Conservation (phyloP, 2,113 vertebrate genomes). For the Natator depressus region DNA sequence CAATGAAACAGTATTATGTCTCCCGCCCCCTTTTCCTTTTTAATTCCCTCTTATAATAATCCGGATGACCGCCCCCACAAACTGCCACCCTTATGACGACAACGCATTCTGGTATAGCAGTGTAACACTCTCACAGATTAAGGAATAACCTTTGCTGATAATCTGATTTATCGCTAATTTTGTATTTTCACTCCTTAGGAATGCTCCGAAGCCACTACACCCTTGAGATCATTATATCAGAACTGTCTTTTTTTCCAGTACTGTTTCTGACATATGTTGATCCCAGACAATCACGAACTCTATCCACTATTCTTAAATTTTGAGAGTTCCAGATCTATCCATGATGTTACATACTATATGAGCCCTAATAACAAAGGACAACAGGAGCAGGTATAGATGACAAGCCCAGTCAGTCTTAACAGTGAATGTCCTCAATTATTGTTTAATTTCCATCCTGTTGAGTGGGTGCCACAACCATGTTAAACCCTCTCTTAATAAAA, state of each 20-base stretch:
- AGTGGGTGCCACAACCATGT: not conserved
- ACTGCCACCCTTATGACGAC: not conserved
- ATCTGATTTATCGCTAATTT: not conserved
- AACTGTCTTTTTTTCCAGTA: not conserved
- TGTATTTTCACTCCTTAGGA: not conserved
- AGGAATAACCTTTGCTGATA: not conserved
- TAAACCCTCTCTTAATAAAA: not conserved
- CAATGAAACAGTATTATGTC: not conserved
- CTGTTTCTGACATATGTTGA: not conserved
- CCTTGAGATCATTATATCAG: not conserved
- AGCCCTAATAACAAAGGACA: not conserved
- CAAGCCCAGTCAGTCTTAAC: not conserved
- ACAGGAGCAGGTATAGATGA: not conserved
- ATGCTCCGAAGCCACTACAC: not conserved
- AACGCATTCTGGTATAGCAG: not conserved
- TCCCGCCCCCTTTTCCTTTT: not conserved
- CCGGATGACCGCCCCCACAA: not conserved
- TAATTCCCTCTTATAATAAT: not conserved
- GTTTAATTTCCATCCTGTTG: not conserved
- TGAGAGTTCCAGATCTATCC: not conserved
- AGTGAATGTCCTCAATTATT: not conserved
- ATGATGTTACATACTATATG: not conserved
- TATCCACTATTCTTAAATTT: not conserved
- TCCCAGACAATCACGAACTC: not conserved
- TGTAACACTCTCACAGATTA: not conserved